Evolutionary conservation across 2,113 vertebrate genomes (phyloP).

Genomic region (Spea multiplicata): DNA sequence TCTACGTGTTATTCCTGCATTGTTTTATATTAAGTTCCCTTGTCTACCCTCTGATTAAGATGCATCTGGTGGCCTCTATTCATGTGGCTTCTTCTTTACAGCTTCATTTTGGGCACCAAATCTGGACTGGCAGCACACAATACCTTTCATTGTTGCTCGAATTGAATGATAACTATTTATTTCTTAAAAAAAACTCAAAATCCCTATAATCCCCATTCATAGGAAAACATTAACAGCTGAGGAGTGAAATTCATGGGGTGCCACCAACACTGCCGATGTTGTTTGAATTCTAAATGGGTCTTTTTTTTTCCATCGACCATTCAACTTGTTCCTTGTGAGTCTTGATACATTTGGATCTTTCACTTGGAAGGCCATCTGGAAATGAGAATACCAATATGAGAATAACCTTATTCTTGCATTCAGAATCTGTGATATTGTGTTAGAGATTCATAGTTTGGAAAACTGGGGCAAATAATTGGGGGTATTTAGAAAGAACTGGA

Average conservation of each 20-base stretch:
- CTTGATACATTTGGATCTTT: too few relatives aligned
- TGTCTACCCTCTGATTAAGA: not conserved
- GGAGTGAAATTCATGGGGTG: conserved; percentile 25
- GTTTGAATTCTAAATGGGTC: conserved; percentile 43
- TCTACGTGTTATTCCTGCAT: not conserved
- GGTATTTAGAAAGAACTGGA: too few relatives aligned
- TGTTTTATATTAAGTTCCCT: not conserved
- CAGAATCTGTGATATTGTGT: too few relatives aligned
- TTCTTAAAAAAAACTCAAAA: conserved; percentile 47
- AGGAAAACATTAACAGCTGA: conserved; percentile 51
- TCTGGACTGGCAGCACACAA: conserved; percentile 48
- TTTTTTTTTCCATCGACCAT: conserved; percentile 12
- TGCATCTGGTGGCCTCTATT: conserved; percentile 48
- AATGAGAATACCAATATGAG: too few relatives aligned
- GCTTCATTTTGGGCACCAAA: not conserved
- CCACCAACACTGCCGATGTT: conserved; percentile 44
- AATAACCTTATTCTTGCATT: too few relatives aligned
- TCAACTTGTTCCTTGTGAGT: conserved; percentile 35
- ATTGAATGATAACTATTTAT: conserved; percentile 46
- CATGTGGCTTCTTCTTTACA: conserved; percentile 17
- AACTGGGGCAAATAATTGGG: too few relatives aligned
- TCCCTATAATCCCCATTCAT: conserved; percentile 39
- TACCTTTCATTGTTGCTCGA: conserved; percentile 45
- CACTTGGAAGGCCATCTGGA: too few relatives aligned
- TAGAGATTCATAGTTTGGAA: too few relatives aligned